These are phyloP conservation scores for Lacerta viridis DNA, from an alignment of 2,797 vertebrate genomes.

Conservation along the genomic window DNA sequence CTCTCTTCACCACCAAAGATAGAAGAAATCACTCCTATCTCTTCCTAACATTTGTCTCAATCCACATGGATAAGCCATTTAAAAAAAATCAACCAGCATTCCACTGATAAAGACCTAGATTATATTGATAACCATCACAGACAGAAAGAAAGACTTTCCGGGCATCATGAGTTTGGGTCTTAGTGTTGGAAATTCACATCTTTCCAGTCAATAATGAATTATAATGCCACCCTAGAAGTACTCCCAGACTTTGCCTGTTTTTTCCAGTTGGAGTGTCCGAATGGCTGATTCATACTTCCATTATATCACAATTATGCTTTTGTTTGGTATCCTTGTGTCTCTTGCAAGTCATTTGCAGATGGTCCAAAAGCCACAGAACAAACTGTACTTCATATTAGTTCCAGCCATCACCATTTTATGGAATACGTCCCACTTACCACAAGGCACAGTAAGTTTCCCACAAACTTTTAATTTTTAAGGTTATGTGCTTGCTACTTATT, in stretches of 20 bases:
- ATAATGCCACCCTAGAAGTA: slow-evolving; percentile 56
- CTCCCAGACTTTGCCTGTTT: slow-evolving; percentile 44
- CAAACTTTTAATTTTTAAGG: slow-evolving; percentile 48
- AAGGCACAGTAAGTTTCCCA: slow-evolving; percentile 70
- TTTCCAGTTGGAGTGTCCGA: slow-evolving; percentile 72
- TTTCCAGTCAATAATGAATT: slow-evolving; percentile 63
- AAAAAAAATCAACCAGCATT: background rate
- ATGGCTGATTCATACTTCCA: slow-evolving; percentile 74
- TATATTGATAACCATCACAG: slow-evolving; percentile 43
- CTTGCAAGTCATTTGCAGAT: slow-evolving; percentile 79
- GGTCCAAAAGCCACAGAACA: slow-evolving; percentile 80
- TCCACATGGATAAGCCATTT: background rate
- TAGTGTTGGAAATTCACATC: slow-evolving; percentile 55
- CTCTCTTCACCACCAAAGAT: background rate
- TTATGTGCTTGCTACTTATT: slow-evolving; percentile 26
- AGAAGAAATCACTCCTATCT: background rate
- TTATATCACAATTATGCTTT: slow-evolving; percentile 75
- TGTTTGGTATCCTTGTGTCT: slow-evolving; percentile 75
- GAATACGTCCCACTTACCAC: slow-evolving; percentile 71
- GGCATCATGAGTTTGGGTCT: slow-evolving; percentile 51
- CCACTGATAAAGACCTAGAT: background rate
- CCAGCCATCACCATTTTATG: slow-evolving; percentile 75
- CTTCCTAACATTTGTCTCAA: background rate
- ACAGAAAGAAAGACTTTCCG: slow-evolving; percentile 31
- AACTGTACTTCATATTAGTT: slow-evolving; percentile 79